These are phyloP conservation scores for Acinonyx jubatus DNA, from an alignment of 2,113 vertebrate species.

Conservation along the genomic window DNA sequence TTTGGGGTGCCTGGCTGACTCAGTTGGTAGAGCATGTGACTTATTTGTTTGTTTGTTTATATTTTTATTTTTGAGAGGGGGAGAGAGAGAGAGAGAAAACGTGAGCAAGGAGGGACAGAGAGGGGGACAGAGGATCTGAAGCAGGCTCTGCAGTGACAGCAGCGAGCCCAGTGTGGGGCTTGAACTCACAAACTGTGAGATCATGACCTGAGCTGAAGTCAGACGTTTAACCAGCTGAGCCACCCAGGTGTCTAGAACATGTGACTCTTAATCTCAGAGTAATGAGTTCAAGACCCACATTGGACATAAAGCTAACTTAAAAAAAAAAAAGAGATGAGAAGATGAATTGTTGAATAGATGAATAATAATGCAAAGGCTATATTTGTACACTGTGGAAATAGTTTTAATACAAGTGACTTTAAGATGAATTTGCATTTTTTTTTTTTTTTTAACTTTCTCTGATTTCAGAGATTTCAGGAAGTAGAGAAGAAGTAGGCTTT, in stretches of 20 bases:
- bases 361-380: background rate
- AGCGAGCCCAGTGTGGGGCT: no score
- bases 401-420: slow-evolving; percentile 6
- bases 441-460: background rate
- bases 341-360: background rate
- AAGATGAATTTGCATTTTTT: background rate
- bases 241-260: background rate
- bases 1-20: background rate
- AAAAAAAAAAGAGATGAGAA: background rate
- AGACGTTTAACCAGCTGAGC: no score
- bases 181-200: no score
- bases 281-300: background rate
- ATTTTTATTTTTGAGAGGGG: no score
- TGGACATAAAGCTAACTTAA: background rate
- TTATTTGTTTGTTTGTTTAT: no score
- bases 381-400: background rate
- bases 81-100: no score
- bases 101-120: no score
- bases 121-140: no score
- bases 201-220: no score
- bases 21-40: no score
- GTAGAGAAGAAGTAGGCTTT: background rate
- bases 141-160: no score
- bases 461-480: background rate
- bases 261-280: background rate